Evolutionary conservation across 2,888 invertebrate species (phyloP).

Genomic region (Rhagonycha lutea): DNA sequence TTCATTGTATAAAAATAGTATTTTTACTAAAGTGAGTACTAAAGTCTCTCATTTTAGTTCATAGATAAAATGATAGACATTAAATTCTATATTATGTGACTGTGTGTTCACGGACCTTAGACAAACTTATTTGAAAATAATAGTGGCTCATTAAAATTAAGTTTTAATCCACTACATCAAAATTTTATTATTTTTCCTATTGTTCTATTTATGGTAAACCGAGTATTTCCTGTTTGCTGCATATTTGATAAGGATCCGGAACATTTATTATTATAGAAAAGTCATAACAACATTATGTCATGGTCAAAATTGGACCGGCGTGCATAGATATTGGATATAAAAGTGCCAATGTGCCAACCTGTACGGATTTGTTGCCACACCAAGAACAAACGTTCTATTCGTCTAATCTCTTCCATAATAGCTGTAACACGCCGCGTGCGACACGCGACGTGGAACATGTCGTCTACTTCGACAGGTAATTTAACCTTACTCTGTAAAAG

Average conservation of each 20-base stretch:
- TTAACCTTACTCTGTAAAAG: background rate
- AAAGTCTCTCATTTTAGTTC: no score
- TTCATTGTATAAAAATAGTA: no score
- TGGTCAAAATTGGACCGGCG: background rate
- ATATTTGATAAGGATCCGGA: background rate
- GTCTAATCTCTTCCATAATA: background rate
- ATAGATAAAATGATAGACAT: no score
- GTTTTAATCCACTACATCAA: background rate
- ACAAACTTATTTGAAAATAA: background rate
- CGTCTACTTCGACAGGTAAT: background rate
- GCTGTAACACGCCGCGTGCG: background rate
- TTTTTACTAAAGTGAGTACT: no score
- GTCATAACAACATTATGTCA: background rate
- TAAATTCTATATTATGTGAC: background rate
- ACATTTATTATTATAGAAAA: background rate
- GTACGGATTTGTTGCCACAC: background rate
- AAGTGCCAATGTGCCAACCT: background rate
- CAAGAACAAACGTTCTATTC: background rate
- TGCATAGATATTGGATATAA: background rate
- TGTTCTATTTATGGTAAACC: background rate
- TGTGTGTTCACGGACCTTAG: background rate
- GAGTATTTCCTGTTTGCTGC: background rate
- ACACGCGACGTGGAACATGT: background rate
- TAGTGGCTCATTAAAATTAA: background rate
- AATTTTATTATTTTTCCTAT: background rate